phyloP scores from a whole-genome alignment of 2,888 invertebrate species.

The Leucania comma region DNA sequence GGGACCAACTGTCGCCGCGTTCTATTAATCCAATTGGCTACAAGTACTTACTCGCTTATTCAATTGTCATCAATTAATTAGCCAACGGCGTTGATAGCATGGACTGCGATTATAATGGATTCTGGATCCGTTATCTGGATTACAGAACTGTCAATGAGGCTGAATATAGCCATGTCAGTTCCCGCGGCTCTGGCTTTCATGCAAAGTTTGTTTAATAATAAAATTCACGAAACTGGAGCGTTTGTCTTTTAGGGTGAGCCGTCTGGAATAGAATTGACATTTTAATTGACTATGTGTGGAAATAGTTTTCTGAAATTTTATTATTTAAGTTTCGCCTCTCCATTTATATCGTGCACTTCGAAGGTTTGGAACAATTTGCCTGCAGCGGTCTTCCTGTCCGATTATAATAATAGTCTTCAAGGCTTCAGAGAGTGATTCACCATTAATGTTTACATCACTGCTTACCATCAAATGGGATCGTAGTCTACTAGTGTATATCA shows the following conservation, averaged over 20 bases:
- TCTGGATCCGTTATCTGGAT: constrained; percentile 44
- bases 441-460: too few species aligned
- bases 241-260: constrained; percentile 31
- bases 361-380: too few species aligned
- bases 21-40: constrained; percentile 49
- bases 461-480: too few species aligned
- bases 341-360: too few species aligned
- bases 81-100: constrained; percentile 49
- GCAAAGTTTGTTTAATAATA: constrained; percentile 42
- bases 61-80: constrained; percentile 64
- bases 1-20: constrained; percentile 43
- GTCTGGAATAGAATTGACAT: constrained; percentile 30
- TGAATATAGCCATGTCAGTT: constrained; percentile 46
- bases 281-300: constrained; percentile 18
- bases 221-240: constrained; percentile 23
- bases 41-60: constrained; percentile 54
- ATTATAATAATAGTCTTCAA: too few species aligned
- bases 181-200: constrained; percentile 9
- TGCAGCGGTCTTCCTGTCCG: too few species aligned
- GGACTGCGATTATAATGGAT: constrained; percentile 56
- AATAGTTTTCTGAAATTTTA: not conserved
- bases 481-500: too few species aligned
- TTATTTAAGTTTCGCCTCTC: not conserved
- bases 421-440: too few species aligned
- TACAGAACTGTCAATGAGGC: constrained; percentile 40